phyloP scores from a whole-genome alignment of 1,140 invertebrate species.

The Drosophila hydei region DNA sequence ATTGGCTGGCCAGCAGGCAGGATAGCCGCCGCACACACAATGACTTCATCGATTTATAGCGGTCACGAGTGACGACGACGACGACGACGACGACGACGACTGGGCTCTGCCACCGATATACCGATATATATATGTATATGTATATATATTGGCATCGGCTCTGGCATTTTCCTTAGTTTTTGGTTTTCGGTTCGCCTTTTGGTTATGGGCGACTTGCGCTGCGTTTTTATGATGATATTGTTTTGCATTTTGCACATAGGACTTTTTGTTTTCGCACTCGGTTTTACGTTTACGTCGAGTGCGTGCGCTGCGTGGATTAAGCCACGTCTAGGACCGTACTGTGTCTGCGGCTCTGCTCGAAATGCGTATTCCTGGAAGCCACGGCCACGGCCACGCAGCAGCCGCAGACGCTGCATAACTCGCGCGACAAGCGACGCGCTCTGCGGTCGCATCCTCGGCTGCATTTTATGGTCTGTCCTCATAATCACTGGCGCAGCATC shows the following conservation, averaged over 20 bases:
- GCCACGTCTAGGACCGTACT: conserved; percentile 61
- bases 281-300: conserved; percentile 25
- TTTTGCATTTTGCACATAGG: conserved; percentile 64
- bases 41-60: conserved; percentile 82
- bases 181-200: conserved; percentile 26
- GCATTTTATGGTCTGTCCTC: conserved; percentile 80
- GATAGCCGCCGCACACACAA: conserved; percentile 56
- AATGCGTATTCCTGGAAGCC: conserved; percentile 62
- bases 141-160: not conserved
- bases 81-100: conserved; percentile 27
- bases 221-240: conserved; percentile 77
- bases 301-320: conserved; percentile 68
- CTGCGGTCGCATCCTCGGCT: conserved; percentile 58
- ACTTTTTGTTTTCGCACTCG: conserved; percentile 49
- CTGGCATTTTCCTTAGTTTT: conserved; percentile 24
- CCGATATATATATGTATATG: not conserved
- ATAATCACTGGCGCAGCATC: conserved; percentile 76
- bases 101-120: not conserved
- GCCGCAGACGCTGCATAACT: conserved; percentile 45
- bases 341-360: conserved; percentile 1
- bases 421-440: conserved; percentile 39
- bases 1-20: conserved; percentile 12
- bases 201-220: conserved; percentile 57
- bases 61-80: conserved; percentile 66
- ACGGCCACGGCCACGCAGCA: conserved; percentile 1